Percentiles rank a stretch among this genome's conserved stretches.
Conservation (phyloP, 2,113 vertebrate genomes). For the Ahaetulla prasina region DNA sequence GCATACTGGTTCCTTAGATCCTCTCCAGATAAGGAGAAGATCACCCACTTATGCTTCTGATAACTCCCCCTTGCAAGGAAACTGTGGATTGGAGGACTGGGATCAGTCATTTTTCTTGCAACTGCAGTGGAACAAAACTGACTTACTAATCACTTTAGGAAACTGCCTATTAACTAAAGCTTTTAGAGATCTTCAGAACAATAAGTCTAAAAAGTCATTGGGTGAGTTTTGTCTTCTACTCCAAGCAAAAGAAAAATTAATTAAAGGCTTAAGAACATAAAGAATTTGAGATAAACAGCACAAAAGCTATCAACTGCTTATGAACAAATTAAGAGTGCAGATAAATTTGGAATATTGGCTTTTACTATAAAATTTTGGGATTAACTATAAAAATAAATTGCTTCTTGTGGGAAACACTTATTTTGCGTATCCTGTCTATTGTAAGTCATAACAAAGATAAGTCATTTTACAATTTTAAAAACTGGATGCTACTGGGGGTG, state of each 20-base stretch:
- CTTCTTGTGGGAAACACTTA: background rate
- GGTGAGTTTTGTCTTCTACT: background rate
- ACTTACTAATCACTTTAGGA: background rate
- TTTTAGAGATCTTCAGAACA: background rate
- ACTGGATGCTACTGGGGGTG: background rate
- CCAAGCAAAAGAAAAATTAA: background rate
- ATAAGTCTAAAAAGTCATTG: background rate
- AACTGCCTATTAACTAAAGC: background rate
- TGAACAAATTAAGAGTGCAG: background rate
- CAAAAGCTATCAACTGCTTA: background rate
- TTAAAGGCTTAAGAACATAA: background rate
- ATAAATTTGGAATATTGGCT: background rate
- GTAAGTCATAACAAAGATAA: background rate
- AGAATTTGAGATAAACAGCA: background rate
- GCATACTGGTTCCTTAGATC: background rate
- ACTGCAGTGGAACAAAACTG: background rate
- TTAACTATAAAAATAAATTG: background rate
- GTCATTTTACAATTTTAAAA: background rate
- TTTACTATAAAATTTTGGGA: background rate
- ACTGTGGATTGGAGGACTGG: background rate
- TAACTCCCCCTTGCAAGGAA: background rate
- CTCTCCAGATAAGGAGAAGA: background rate
- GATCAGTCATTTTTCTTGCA: background rate
- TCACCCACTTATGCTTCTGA: background rate
- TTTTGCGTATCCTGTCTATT: background rate